Evolutionary conservation across 2,888 invertebrate genomes (phyloP).

Genomic region (Siphlonurus alternatus): DNA sequence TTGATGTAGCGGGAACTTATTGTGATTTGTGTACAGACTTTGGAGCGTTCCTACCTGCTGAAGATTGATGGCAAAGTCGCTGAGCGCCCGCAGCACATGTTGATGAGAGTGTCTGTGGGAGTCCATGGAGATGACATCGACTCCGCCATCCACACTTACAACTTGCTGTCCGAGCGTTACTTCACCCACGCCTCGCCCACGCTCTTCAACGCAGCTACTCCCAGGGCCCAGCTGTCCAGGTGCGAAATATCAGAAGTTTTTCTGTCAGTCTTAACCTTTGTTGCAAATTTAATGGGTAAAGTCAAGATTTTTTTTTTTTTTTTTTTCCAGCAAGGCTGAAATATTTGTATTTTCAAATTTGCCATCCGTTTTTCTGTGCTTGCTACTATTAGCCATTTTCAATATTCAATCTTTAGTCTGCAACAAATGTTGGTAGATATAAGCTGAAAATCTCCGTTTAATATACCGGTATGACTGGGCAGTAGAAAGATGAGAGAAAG

Average conservation of each 20-base stretch:
- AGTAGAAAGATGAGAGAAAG: too few species aligned
- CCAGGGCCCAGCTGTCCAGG: slow-evolving; percentile 79
- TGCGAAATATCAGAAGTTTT: slow-evolving; percentile 20
- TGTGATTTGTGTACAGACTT: slow-evolving; percentile 35
- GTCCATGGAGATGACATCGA: slow-evolving; percentile 91
- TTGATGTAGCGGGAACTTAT: neutral
- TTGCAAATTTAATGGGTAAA: neutral
- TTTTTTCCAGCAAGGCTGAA: neutral
- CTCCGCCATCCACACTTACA: slow-evolving; percentile 87
- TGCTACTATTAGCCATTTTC: too few species aligned
- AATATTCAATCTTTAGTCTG: too few species aligned
- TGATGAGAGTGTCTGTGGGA: slow-evolving; percentile 94
- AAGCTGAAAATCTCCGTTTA: too few species aligned
- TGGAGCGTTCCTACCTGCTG: slow-evolving; percentile 87
- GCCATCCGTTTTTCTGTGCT: neutral
- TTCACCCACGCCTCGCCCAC: slow-evolving; percentile 99
- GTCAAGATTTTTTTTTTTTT: too few species aligned
- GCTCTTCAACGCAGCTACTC: slow-evolving; percentile 87
- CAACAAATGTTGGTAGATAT: too few species aligned
- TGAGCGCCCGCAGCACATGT: slow-evolving; percentile 96
- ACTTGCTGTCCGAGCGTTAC: slow-evolving; percentile 82
- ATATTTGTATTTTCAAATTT: neutral
- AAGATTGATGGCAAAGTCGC: slow-evolving; percentile 83
- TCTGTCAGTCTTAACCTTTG: too few species aligned
- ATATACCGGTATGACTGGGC: too few species aligned